Conservation (phyloP, 2,888 invertebrate genomes). For the Netelia inedita region DNA sequence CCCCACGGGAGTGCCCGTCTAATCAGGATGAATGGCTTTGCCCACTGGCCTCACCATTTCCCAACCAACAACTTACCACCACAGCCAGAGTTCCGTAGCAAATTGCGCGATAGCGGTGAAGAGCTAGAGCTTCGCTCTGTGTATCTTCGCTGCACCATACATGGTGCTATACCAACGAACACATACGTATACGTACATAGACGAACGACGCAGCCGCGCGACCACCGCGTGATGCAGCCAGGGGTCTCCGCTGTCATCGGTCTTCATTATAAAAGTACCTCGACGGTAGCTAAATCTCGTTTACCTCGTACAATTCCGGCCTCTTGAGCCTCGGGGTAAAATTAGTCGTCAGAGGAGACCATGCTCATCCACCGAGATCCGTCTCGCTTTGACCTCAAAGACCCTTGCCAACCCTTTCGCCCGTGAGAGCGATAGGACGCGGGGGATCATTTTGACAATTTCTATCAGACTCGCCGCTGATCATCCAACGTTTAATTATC, state of each 20-base stretch:
- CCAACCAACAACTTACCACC: constrained; percentile 78
- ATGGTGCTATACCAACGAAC: too few species aligned
- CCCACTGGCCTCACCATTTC: constrained; percentile 76
- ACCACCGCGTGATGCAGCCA: constrained; percentile 61
- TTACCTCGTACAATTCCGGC: constrained; percentile 73
- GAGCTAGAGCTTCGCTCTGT: background rate
- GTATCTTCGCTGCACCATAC: too few species aligned
- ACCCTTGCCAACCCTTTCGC: background rate
- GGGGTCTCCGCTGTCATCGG: constrained; percentile 79
- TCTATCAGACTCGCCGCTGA: background rate
- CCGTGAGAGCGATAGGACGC: too few species aligned
- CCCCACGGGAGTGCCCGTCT: constrained; percentile 80
- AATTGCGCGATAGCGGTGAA: constrained; percentile 43
- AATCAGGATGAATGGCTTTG: constrained; percentile 83
- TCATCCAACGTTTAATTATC: too few species aligned
- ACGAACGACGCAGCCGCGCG: constrained; percentile 31
- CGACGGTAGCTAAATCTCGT: constrained; percentile 77
- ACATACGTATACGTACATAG: background rate
- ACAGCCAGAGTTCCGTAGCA: constrained; percentile 14
- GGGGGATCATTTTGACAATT: background rate
- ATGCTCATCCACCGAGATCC: constrained; percentile 49
- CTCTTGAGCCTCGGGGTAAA: constrained; percentile 66
- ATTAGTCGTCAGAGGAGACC: constrained; percentile 57
- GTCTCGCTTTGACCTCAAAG: constrained; percentile 29
- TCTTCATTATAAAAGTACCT: constrained; percentile 82